Evolutionary conservation across 2,797 vertebrate species (phyloP), one percentile per base, ranked within the genome.

Genomic region (Schizopygopsis malacanthus): DNA sequence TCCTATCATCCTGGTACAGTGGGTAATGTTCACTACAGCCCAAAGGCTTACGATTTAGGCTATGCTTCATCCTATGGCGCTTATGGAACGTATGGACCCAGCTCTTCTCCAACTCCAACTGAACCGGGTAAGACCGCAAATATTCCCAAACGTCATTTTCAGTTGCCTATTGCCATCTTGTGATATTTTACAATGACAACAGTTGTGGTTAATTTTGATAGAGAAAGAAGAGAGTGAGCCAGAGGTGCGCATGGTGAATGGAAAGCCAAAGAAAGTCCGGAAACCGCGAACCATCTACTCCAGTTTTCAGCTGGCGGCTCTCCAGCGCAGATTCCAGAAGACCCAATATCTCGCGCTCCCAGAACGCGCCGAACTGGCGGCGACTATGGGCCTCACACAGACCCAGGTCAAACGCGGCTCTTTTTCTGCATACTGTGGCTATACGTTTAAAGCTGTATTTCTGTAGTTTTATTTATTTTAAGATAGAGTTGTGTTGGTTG

Each of bases 201-300:
- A 81, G 28, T 33, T 73, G 78, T 41, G 82, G 82, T 85, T 79
- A 0, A 43, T 72, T 85, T 73, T 79, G 37, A 73, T 93, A 95
- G 96, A 96, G 90, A 97, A 97, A 91, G 96, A 97, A 85, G 96
- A 97, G 20, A 94, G 93, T 33, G 96, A 97, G 89, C 96, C 96
- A 3, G 96, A 97, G 93, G 95, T 97, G 86, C 94, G 96, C 83
- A 96, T 97, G 88, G 96, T 97, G 72, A 97, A 97, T 77, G 96
- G 96, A 71, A 97, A 97, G 90, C 96, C 96, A 92, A 97, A 97
- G 93, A 97, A 97, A 94, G 95, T 97, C 82, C 92, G 96, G 85
- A 97, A 97, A 92, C 96, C 96, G 9, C 91, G 96, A 70, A 97
- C 96, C 71, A 97, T 97, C 93, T 97, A 97, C 88, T 97, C 96